These are phyloP conservation scores for Hycleus cichorii DNA, from an alignment of 1,140 invertebrate genomes.

Conservation along the genomic window DNA sequence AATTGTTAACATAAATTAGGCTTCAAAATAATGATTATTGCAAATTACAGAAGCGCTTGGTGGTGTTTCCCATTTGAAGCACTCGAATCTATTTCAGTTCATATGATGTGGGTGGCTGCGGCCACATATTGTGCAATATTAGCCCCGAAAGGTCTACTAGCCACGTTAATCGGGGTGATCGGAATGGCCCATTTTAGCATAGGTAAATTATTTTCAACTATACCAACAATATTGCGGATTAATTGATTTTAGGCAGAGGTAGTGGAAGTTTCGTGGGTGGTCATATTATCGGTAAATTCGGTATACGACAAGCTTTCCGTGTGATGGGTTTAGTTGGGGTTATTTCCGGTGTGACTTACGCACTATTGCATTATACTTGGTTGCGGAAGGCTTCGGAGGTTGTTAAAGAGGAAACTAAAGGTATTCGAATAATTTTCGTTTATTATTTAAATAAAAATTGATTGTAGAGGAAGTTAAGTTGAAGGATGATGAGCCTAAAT, in stretches of 20 bases:
- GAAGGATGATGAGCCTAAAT: conserved; percentile 43
- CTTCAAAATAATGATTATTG: background rate
- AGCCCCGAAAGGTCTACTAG: conserved; percentile 69
- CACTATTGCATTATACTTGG: conserved; percentile 63
- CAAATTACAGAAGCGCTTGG: conserved; percentile 62
- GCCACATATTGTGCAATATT: conserved; percentile 75
- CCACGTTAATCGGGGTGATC: conserved; percentile 72
- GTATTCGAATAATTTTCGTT: background rate
- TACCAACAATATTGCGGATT: too few species aligned
- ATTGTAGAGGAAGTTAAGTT: conserved; percentile 22
- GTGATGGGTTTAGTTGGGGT: conserved; percentile 66
- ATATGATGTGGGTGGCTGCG: conserved; percentile 83
- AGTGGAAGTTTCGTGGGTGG: conserved; percentile 76
- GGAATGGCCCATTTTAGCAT: conserved; percentile 78
- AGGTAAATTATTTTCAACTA: conserved; percentile 35
- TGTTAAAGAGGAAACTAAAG: conserved; percentile 40
- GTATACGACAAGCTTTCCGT: conserved; percentile 64
- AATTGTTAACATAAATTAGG: conserved; percentile 6
- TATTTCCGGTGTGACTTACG: conserved; percentile 60
- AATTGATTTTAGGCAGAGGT: conserved; percentile 43
- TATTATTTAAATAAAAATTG: background rate
- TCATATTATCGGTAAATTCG: conserved; percentile 61
- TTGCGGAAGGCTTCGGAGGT: conserved; percentile 52
- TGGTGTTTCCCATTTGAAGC: conserved; percentile 81
- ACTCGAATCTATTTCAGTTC: conserved; percentile 76